Evolutionary conservation across 92 coral and sea anemone species (phyloP).

Genomic region (Phymanthus crucifer): DNA sequence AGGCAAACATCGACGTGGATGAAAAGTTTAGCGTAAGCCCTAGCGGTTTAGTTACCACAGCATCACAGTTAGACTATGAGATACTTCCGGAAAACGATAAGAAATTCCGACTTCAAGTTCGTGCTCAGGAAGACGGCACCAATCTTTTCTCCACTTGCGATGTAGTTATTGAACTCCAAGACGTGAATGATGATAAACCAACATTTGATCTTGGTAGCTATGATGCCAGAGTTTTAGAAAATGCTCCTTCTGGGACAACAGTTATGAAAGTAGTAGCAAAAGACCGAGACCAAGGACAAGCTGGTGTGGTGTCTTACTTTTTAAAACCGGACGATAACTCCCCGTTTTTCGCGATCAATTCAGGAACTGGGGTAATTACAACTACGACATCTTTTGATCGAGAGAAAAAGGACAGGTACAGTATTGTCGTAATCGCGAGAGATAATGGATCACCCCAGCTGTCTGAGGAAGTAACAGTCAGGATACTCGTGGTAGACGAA

Average conservation of each 20-base stretch:
- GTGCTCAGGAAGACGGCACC: slow-evolving; percentile 61
- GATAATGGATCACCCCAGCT: slow-evolving; percentile 55
- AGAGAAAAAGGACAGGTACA: slow-evolving; percentile 47
- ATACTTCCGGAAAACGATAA: slow-evolving; percentile 30
- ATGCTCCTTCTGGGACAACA: slow-evolving; percentile 45
- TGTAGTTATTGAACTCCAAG: slow-evolving; percentile 51
- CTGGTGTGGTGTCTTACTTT: slow-evolving; percentile 51
- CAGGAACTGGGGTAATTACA: slow-evolving; percentile 45
- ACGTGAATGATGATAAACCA: slow-evolving; percentile 89
- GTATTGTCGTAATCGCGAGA: slow-evolving; percentile 45
- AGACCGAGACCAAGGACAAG: slow-evolving; percentile 66
- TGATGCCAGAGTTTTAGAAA: slow-evolving; percentile 86
- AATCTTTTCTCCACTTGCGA: slow-evolving; percentile 65
- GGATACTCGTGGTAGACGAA: slow-evolving; percentile 74
- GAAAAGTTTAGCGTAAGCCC: slow-evolving; percentile 71
- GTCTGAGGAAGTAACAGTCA: slow-evolving; percentile 40
- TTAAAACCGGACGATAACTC: slow-evolving; percentile 1
- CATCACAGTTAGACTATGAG: slow-evolving; percentile 74
- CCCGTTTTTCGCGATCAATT: slow-evolving; percentile 31
- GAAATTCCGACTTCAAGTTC: slow-evolving; percentile 66
- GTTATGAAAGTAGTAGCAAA: slow-evolving; percentile 81
- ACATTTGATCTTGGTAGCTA: slow-evolving; percentile 78
- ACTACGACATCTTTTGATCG: slow-evolving; percentile 65
- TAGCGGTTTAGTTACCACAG: slow-evolving; percentile 66
- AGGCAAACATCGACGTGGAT: slow-evolving; percentile 57